Evolutionary conservation across 2,113 vertebrate species (phyloP), one percentile per base, ranked within the genome.

Genomic region (Atlantisia rogersi): DNA sequence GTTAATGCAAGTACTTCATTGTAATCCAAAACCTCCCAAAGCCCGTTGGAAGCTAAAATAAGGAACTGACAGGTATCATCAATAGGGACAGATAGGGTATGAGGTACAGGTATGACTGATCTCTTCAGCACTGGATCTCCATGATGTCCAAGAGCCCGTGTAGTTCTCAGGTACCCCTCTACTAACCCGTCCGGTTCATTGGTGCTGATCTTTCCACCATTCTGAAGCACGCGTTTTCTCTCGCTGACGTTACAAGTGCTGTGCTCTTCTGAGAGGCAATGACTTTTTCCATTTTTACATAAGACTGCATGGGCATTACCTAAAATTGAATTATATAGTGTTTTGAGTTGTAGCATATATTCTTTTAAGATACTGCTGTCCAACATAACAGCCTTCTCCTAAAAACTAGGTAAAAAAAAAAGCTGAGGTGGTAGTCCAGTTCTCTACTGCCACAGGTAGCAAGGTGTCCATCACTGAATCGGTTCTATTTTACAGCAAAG

Each of bases 21-120:
- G 62, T 95, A 94, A 86, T 98, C 95, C 62, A 97, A 44, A 79
- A 96, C 97, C n/a, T 97, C 97, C 97, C 98, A 98, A 58, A 98
- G 97, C 56, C 97, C 96, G 5, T 94, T 95, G 35, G 98, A 98
- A 90, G 97, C 97, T 81, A 98, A 90, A 91, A 98, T 90, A 67
- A 98, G 92, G 67, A 98, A 97, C 86, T 97, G 96, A 35, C 97
- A 97, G 25, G 97, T 95, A 11, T 94, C 86, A 60, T 96, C 95
- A 6, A 94, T 92, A 75, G 94, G 97, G 26, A 98, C 75, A 73
- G 98, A 97, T 10, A 96, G 17, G 4, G 91, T 97, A 21, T 95
- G 80, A 58, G 94, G 97, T 93, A 88, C 94, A 44, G 97, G 97
- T 77, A 97, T 98, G 79, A 98, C 37, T 16, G 67, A 92, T 69